Evolutionary conservation across 2,113 vertebrate species (phyloP), one percentile per base, ranked within the genome.

Genomic region (Daphoenositta chrysoptera): DNA sequence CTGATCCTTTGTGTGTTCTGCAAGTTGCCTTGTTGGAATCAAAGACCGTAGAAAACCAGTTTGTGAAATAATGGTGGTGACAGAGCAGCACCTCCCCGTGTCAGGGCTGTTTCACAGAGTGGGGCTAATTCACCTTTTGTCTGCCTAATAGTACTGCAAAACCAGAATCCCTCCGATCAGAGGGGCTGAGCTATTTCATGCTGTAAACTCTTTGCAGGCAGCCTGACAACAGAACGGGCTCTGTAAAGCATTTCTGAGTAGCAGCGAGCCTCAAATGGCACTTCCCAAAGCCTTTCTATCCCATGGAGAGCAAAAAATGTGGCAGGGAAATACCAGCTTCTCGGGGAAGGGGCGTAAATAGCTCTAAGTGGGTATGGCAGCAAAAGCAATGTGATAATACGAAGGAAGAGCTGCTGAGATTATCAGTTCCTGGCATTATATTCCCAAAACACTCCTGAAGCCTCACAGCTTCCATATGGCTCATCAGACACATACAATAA

Each of bases 381-480:
- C 90, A 91, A 93, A 96, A 89, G 93, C 87, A 50, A 83, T 39
- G 77, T 13, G 26, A n/a, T 80, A 72, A 84, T n/a, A 93, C 77
- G 94, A 27, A 89, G 84, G 91, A 90, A 95, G 83, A 94, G 90
- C 71, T 88, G 86, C 90, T 72, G 93, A 95, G 92, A 95, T 93
- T 78, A 97, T 95, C 96, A 80, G 83, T 94, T 96, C 90, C 90
- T 95, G 94, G 96, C 95, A 89, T 95, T 90, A 93, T 86, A 91
- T 89, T 95, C 93, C 93, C 94, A 33, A 96, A 96, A 95, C 96
- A 95, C 92, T 92, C 86, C 80, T 24, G 53, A 96, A 96, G 86
- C 88, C 92, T 90, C 96, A 19, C 96, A 96, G 95, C 90, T 93
- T 97, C 96, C 96, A 96, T 97, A 97, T 95, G 96, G 96, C 96